These are phyloP conservation scores for Boulengeromyrus knoepffleri DNA, from an alignment of 2,113 vertebrate species.

Conservation along the genomic window DNA sequence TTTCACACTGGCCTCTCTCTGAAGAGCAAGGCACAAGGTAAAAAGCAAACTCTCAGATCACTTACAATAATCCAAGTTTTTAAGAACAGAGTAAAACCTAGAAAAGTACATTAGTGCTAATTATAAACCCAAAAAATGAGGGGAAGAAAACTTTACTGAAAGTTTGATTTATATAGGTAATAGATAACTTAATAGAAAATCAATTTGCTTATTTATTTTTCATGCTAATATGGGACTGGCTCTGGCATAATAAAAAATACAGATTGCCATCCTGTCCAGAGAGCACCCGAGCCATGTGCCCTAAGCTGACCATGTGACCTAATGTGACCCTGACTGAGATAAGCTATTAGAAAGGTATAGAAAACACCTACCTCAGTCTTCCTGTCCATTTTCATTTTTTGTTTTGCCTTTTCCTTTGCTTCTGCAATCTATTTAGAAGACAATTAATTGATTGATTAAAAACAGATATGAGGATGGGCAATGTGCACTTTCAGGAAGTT, in stretches of 20 bases:
- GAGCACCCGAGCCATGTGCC: not conserved
- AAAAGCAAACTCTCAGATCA: not conserved
- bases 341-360: not conserved
- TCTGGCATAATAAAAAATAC: not conserved
- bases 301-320: not conserved
- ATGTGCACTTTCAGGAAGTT: not conserved
- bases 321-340: not conserved
- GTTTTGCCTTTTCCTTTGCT: conserved; percentile 26
- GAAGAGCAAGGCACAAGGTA: not conserved
- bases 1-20: conserved; percentile 43
- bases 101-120: not conserved
- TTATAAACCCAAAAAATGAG: not conserved
- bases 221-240: not conserved
- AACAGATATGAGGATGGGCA: not conserved
- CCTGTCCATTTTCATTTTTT: conserved; percentile 19
- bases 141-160: not conserved
- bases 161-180: not conserved
- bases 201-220: not conserved
- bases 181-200: not conserved
- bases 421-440: conserved; percentile 30
- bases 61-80: not conserved
- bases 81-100: not conserved
- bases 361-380: conserved; percentile 27
- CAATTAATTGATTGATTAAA: not conserved
- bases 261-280: not conserved